Evolutionary conservation across 2,113 vertebrate species (phyloP).

Genomic region (Lethenteron reissneri): DNA sequence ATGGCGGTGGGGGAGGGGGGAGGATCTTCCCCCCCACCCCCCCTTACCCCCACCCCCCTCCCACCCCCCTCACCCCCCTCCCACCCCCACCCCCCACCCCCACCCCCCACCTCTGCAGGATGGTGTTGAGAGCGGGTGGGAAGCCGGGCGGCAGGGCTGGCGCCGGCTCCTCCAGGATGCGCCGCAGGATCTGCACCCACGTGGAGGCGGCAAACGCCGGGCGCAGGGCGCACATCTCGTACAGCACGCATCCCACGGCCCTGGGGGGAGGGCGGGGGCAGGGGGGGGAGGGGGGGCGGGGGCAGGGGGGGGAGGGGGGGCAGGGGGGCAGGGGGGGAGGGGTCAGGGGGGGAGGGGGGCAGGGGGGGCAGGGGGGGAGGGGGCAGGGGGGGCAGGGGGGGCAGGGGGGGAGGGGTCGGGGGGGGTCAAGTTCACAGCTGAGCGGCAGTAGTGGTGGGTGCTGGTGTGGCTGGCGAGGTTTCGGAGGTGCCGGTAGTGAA

Average conservation of each 20-base stretch:
- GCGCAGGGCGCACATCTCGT: constrained; percentile 11
- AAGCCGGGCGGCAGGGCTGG: constrained; percentile 10
- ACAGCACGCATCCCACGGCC: constrained; percentile 13
- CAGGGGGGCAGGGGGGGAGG: too few species aligned
- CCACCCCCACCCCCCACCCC: neutral
- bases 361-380: neutral
- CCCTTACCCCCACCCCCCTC: neutral
- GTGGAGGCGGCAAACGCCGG: constrained; percentile 7
- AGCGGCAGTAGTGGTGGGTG: too few species aligned
- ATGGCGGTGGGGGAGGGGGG: constrained; percentile 5
- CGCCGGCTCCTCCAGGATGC: constrained; percentile 9
- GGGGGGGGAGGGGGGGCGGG: too few species aligned
- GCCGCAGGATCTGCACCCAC: constrained; percentile 11
- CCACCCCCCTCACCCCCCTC: neutral
- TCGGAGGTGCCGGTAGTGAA: too few species aligned
- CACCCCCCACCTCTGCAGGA: constrained; percentile 10
- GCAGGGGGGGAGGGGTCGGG: too few species aligned
- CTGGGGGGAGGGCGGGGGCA: neutral
- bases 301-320: too few species aligned
- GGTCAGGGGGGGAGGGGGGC: too few species aligned
- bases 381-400: too few species aligned
- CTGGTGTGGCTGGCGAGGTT: too few species aligned
- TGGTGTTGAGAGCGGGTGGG: constrained; percentile 10
- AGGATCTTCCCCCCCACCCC: neutral
- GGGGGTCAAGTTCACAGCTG: too few species aligned